Base-by-base conservation (phyloP, 2,113 vertebrate species). In the Mohoua ochrocephala region DNA sequence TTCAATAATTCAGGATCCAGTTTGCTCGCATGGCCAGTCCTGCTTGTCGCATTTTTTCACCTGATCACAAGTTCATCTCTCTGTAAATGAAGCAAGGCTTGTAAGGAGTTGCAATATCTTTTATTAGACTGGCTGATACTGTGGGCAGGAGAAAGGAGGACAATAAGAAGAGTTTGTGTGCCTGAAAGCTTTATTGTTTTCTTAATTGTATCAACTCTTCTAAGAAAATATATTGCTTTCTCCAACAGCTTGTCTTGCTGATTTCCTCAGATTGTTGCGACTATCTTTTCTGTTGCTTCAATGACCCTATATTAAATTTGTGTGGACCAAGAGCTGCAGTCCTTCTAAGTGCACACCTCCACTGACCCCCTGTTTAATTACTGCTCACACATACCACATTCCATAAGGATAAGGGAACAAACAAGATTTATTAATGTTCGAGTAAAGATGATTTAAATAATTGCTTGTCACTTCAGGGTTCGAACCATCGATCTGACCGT, bases 1-100 rank as follows among this genome's bases (percentile, higher is more conserved):
- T 91, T 96, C 81, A 96, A 90, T 96, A 91, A 96, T 97, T 94
- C 90, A 96, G 57, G 70, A 95, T 59, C 30, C 3, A 12, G 47
- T 83, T 50, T 94, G 70, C 87, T 96, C 2, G 39, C 82, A 67
- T 80, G 84, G 82, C 82, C 33, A 24, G 54, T 73, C 53, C 70
- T 89, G 74, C 87, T 76, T 61, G 53, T 73, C 4, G 0, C 75
- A 44, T 92, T 89, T 87, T 91, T 78, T 87, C 54, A 77, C 82
- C 37, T 73, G 61, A 94, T 93, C 71, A 27, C 42, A 52, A 71
- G 86, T 74, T 87, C 73, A 70, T 87, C 64, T 56, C 54, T 84
- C 80, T 81, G 64, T 63, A 91, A 86, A 78, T 56, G 80, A 75
- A 81, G 64, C 24, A 59, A 91, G 35, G 31, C 54, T 70, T 81